These are phyloP conservation scores for Dilophus febrilis DNA, from an alignment of 2,888 invertebrate species.

Conservation along the genomic window DNA sequence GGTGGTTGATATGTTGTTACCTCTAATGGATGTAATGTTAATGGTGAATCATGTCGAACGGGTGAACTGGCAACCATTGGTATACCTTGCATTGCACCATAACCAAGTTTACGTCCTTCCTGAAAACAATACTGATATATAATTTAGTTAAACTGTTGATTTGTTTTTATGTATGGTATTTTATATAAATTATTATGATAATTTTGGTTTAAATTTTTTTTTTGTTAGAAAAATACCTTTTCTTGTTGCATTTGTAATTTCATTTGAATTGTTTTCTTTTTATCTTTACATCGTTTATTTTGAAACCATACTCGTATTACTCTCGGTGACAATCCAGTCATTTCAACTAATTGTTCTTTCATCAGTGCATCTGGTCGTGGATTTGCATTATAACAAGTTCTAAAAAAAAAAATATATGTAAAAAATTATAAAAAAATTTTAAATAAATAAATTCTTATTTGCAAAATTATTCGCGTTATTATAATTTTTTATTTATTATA, in stretches of 20 bases:
- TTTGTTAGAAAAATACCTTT: constrained; percentile 78
- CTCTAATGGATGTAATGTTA: constrained; percentile 76
- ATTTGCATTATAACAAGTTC: constrained; percentile 93
- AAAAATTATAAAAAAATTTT: no score
- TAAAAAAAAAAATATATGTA: constrained; percentile 18
- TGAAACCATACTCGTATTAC: constrained; percentile 99
- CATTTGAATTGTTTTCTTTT: constrained; percentile 90
- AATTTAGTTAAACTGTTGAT: constrained; percentile 23
- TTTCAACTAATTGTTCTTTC: constrained; percentile 98
- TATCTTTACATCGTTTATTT: constrained; percentile 94
- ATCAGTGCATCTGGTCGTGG: constrained; percentile 96
- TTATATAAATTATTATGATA: no score
- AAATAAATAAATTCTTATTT: no score
- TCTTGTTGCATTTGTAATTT: constrained; percentile 97
- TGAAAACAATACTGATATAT: constrained; percentile 36
- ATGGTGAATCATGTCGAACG: constrained; percentile 73
- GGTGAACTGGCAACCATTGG: constrained; percentile 95
- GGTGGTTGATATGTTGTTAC: constrained; percentile 85
- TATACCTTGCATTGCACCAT: constrained; percentile 90
- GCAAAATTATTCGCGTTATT: no score
- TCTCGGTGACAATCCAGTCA: constrained; percentile 92
- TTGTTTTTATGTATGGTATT: neutral
- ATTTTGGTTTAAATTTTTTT: constrained; percentile 4
- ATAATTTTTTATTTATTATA: no score
- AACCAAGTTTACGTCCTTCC: constrained; percentile 88